phyloP scores from a whole-genome alignment of 2,888 invertebrate species.

The Rutpela maculata region DNA sequence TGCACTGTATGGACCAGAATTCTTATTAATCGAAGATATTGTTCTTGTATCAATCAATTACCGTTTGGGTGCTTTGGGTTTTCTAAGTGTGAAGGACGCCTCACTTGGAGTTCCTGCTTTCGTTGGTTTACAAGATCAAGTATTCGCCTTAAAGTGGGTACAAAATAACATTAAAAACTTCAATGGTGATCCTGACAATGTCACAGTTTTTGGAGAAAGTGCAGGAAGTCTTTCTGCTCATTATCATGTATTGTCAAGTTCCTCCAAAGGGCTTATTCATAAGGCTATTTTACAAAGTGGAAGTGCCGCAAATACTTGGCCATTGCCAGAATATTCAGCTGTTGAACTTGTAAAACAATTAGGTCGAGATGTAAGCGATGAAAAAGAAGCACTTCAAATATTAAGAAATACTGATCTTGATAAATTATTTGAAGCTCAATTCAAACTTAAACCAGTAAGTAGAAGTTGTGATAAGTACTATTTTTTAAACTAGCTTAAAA shows the following conservation, averaged over 20 bases:
- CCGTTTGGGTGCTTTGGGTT: slow-evolving; percentile 74
- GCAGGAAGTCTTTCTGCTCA: slow-evolving; percentile 75
- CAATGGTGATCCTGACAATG: slow-evolving; percentile 75
- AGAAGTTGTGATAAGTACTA: background rate
- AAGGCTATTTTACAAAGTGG: slow-evolving; percentile 62
- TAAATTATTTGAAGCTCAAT: slow-evolving; percentile 49
- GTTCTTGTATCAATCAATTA: slow-evolving; percentile 74
- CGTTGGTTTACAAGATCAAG: slow-evolving; percentile 75
- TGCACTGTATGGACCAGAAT: slow-evolving; percentile 71
- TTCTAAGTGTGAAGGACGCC: slow-evolving; percentile 73
- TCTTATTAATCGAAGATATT: slow-evolving; percentile 73
- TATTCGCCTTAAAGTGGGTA: slow-evolving; percentile 75
- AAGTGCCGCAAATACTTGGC: slow-evolving; percentile 55
- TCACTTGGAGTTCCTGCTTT: slow-evolving; percentile 74
- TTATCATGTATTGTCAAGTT: slow-evolving; percentile 73
- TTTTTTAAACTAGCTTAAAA: too few relatives aligned
- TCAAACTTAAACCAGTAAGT: slow-evolving; percentile 49
- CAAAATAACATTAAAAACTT: slow-evolving; percentile 74
- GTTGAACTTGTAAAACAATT: slow-evolving; percentile 42
- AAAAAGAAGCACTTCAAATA: slow-evolving; percentile 69
- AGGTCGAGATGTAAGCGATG: slow-evolving; percentile 64
- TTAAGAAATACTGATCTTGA: slow-evolving; percentile 68
- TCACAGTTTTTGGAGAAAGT: slow-evolving; percentile 76
- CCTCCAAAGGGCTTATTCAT: slow-evolving; percentile 68
- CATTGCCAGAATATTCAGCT: slow-evolving; percentile 50